Percentiles rank a stretch among this genome's conserved stretches.
Conservation (phyloP, 2,797 vertebrate species). For the Psittacula echo region DNA sequence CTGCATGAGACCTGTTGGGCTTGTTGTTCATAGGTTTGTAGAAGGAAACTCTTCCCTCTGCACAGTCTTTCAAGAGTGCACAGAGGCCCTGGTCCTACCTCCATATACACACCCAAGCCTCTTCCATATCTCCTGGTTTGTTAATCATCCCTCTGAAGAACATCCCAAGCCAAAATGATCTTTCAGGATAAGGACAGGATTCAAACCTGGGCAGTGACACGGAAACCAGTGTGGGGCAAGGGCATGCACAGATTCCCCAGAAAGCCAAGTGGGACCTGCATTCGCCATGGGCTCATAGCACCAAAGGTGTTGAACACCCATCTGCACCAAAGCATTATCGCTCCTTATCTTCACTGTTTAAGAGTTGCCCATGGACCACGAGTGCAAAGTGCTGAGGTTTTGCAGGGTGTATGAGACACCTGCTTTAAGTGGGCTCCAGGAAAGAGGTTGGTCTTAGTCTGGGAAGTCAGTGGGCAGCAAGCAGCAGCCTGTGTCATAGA, state of each 20-base stretch:
- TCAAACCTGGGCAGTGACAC: not conserved
- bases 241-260: not conserved
- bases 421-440: not conserved
- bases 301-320: not conserved
- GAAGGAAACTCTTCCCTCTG: not conserved
- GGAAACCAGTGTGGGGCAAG: not conserved
- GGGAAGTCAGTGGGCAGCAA: not conserved
- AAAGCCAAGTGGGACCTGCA: rapidly evolving
- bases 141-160: not conserved
- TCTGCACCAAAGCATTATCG: not conserved
- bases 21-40: not conserved
- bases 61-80: not conserved
- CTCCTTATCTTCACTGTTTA: not conserved
- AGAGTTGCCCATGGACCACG: not conserved
- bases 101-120: not conserved
- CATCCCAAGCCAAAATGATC: not conserved
- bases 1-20: not conserved
- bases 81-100: not conserved
- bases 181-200: not conserved
- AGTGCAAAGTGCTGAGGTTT: not conserved
- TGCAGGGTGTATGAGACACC: not conserved
- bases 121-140: not conserved
- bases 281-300: not conserved
- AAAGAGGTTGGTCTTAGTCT: not conserved
- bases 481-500: not conserved